These are phyloP conservation scores for Graphium colonna DNA, from an alignment of 2,888 invertebrate genomes.

Conservation along the genomic window DNA sequence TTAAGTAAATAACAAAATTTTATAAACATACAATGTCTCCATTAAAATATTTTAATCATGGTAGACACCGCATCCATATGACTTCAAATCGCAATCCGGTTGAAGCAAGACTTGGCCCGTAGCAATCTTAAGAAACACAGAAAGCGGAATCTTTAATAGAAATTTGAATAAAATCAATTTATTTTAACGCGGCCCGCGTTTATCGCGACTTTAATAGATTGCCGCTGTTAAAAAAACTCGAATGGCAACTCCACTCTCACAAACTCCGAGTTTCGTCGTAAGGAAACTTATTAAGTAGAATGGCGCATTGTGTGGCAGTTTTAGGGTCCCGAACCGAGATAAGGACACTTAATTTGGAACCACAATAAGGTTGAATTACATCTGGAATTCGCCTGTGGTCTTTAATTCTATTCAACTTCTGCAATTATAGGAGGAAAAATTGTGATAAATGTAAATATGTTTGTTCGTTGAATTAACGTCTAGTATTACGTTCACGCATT, in stretches of 20 bases:
- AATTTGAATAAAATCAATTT: conserved; percentile 80
- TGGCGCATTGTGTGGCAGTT: conserved; percentile 27
- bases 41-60: too few species aligned
- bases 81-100: conserved; percentile 26
- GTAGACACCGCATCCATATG: conserved; percentile 41
- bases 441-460: not conserved
- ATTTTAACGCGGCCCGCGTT: conserved; percentile 68
- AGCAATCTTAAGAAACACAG: conserved; percentile 70
- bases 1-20: too few species aligned
- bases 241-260: conserved; percentile 40
- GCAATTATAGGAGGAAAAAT: not conserved
- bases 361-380: conserved; percentile 10
- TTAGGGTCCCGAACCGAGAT: conserved; percentile 21
- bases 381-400: conserved; percentile 7
- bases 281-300: conserved; percentile 32
- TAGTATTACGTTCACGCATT: not conserved
- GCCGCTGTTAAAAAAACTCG: conserved; percentile 55
- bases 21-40: too few species aligned
- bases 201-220: conserved; percentile 72
- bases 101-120: conserved; percentile 44
- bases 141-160: conserved; percentile 61
- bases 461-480: not conserved
- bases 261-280: conserved; percentile 16
- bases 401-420: conserved; percentile 11
- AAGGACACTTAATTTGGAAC: conserved; percentile 18